Percentiles rank a stretch among this genome's conserved stretches.
Evolutionary conservation across 2,797 vertebrate species (phyloP).

Genomic region (Ctenopoma kingsleyae): DNA sequence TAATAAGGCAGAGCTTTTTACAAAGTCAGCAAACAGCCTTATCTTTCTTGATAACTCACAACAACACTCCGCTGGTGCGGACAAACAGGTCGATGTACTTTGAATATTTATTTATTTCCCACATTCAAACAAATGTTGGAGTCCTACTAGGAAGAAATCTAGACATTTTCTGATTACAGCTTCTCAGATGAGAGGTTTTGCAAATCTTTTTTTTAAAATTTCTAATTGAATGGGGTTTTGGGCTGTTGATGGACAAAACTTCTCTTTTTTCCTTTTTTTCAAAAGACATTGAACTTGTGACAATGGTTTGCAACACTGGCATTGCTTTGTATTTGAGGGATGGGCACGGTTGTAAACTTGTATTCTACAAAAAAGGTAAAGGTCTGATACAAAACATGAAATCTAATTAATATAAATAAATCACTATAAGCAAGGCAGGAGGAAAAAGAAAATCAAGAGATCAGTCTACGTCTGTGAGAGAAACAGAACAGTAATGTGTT

Average conservation of each 20-base stretch:
- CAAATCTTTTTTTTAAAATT: background rate
- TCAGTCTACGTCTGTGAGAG: slow-evolving; percentile 17
- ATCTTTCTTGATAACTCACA: background rate
- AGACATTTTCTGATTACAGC: background rate
- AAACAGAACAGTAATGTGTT: slow-evolving; percentile 50
- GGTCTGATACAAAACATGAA: background rate
- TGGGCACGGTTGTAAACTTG: background rate
- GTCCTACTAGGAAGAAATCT: background rate
- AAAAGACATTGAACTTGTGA: background rate
- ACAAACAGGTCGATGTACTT: background rate
- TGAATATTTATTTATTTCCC: no score
- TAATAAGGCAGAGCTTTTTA: background rate
- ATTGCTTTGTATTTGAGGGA: background rate
- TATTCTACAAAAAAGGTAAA: background rate
- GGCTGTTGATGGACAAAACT: no score
- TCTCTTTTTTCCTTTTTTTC: no score
- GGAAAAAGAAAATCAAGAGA: slow-evolving; percentile 8
- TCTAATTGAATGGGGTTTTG: no score
- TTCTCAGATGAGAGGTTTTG: no score
- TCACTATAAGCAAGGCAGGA: slow-evolving; percentile 8
- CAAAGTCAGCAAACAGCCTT: no score
- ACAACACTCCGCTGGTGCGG: background rate
- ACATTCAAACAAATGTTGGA: background rate
- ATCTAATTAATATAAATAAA: slow-evolving; percentile 15
- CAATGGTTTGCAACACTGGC: no score